Percentiles rank a stretch among this genome's conserved stretches.
Conservation (phyloP, 1,140 invertebrate species). For the Cyphomyrmex costatus region DNA sequence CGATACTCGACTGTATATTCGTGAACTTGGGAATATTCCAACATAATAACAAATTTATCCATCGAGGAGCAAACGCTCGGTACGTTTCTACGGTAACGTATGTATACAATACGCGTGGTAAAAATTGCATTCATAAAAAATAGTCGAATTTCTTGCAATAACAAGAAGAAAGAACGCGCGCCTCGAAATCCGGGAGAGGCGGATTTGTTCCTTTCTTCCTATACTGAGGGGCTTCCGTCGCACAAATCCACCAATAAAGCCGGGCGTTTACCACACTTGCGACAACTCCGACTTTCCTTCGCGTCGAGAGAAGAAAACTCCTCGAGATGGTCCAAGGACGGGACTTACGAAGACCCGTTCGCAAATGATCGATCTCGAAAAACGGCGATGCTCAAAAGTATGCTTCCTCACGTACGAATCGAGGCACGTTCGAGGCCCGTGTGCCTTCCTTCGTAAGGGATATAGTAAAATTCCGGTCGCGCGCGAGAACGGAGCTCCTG, state of each 20-base stretch:
- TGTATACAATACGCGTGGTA: background rate
- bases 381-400: background rate
- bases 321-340: background rate
- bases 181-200: background rate
- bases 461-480: constrained; percentile 20
- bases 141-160: background rate
- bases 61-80: background rate
- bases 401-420: constrained; percentile 37
- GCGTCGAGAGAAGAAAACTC: constrained; percentile 17
- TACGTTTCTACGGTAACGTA: constrained; percentile 22
- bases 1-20: background rate
- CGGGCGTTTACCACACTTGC: constrained; percentile 27
- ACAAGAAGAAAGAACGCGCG: background rate
- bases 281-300: constrained; percentile 41
- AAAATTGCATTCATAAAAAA: constrained; percentile 41
- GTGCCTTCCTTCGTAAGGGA: constrained; percentile 25
- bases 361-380: constrained; percentile 55
- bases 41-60: constrained; percentile 13
- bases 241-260: constrained; percentile 40
- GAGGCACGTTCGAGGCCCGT: constrained; percentile 22
- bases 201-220: constrained; percentile 32
- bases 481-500: background rate
- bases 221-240: constrained; percentile 8
- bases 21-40: constrained; percentile 1
- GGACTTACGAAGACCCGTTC: constrained; percentile 13